These are phyloP conservation scores for Temnothorax nylanderi DNA, from an alignment of 1,140 invertebrate genomes.

Conservation along the genomic window DNA sequence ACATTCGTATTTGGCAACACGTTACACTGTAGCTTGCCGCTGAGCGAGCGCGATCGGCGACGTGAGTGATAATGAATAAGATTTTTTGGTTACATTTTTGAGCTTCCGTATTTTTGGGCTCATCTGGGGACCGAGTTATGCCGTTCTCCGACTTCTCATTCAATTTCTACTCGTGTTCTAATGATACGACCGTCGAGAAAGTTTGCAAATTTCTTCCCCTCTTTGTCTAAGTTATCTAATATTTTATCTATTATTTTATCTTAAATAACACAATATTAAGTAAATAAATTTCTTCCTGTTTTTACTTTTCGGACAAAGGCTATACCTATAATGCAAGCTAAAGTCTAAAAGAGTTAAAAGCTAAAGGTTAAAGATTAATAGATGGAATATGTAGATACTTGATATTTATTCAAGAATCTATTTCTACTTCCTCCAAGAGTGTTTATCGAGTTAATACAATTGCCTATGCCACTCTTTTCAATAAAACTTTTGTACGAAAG, in stretches of 20 bases:
- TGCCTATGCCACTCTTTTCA: neutral
- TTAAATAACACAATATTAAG: too few relatives aligned
- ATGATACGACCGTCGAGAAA: neutral
- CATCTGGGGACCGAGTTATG: neutral
- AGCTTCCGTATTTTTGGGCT: neutral
- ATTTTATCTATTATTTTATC: too few relatives aligned
- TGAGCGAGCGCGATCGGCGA: neutral
- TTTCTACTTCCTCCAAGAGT: neutral
- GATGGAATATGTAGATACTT: neutral
- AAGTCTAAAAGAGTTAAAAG: neutral
- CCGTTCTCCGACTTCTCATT: neutral
- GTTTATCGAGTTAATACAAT: neutral
- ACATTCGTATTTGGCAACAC: neutral
- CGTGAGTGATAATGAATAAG: neutral
- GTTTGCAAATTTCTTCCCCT: neutral
- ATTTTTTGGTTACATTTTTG: neutral
- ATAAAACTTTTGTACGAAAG: slow-evolving; percentile 21
- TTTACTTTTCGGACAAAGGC: neutral
- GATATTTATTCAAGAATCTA: neutral
- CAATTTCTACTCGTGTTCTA: neutral
- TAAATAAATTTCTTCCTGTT: neutral
- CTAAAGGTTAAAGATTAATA: neutral
- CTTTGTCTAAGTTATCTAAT: neutral
- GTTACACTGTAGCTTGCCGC: neutral
- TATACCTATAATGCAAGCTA: neutral